Conservation (phyloP, 1,140 invertebrate genomes). For the Neodiprion virginianus region DNA sequence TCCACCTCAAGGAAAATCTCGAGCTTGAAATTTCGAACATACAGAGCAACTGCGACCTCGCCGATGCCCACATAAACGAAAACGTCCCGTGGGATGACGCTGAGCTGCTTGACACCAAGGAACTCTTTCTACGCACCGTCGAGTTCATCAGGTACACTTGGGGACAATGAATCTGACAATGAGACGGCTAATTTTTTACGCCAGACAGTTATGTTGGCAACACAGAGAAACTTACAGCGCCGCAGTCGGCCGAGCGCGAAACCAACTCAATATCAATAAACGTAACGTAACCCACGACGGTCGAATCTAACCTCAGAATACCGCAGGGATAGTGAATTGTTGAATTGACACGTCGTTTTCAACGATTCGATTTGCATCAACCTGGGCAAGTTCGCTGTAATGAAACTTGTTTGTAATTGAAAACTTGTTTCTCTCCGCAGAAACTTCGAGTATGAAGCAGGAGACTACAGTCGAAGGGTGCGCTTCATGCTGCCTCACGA, state of each 20-base stretch:
- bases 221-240: too few relatives aligned
- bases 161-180: too few relatives aligned
- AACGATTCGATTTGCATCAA: too few relatives aligned
- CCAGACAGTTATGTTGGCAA: too few relatives aligned
- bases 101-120: conserved; percentile 91
- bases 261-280: too few relatives aligned
- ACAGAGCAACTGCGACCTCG: conserved; percentile 92
- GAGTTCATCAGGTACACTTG: conserved; percentile 76
- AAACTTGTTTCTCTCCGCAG: conserved; percentile 49
- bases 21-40: conserved; percentile 93
- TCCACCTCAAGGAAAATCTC: conserved; percentile 89
- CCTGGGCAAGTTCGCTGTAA: neutral
- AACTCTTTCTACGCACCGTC: conserved; percentile 91
- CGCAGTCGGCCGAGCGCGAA: too few relatives aligned
- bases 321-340: neutral
- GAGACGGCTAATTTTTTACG: too few relatives aligned
- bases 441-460: conserved; percentile 91
- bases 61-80: conserved; percentile 92
- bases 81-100: conserved; percentile 87
- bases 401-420: neutral
- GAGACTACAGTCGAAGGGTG: conserved; percentile 85
- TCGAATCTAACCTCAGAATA: too few relatives aligned
- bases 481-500: conserved; percentile 87
- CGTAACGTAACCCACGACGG: too few relatives aligned
- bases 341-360: too few relatives aligned